Conservation (phyloP, 23 tunicate genomes). For the Aplidium turbinatum region DNA sequence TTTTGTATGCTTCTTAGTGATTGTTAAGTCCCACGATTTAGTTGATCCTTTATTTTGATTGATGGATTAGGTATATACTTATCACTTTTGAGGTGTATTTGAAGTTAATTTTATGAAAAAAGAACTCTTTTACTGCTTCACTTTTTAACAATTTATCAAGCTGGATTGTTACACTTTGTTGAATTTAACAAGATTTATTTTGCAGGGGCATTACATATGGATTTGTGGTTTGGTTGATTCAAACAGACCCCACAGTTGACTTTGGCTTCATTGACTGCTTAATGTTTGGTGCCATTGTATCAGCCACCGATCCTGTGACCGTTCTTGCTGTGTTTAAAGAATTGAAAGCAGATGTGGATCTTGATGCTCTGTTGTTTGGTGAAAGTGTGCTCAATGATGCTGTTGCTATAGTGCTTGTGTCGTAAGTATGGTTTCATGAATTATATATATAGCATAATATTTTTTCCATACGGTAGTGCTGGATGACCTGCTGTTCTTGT, state of each 20-base stretch:
- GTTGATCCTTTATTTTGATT: too few species aligned
- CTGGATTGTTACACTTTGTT: background rate
- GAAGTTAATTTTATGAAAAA: too few species aligned
- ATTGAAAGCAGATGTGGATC: constrained; percentile 76
- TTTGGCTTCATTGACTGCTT: constrained; percentile 81
- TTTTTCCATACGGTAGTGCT: too few species aligned
- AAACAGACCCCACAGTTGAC: constrained; percentile 7
- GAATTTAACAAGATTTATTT: too few species aligned
- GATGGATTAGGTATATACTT: too few species aligned
- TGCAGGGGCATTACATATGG: constrained; percentile 77
- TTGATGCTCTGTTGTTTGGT: constrained; percentile 84
- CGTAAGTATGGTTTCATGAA: constrained; percentile 71
- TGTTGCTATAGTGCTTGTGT: constrained; percentile 90
- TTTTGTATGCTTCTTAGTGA: too few species aligned
- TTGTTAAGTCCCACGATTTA: too few species aligned
- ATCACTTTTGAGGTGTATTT: too few species aligned
- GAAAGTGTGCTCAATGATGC: constrained; percentile 96
- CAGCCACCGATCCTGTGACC: constrained; percentile 97
- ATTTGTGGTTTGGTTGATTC: constrained; percentile 43
- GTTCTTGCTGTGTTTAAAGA: constrained; percentile 95
- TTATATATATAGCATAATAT: too few species aligned
- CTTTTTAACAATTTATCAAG: constrained; percentile 36
- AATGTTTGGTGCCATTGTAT: constrained; percentile 87
- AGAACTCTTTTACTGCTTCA: too few species aligned
- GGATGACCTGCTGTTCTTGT: too few species aligned